A percentile compares a stretch with the other conserved stretches of the same genome.
These are phyloP conservation scores for Pseudochaenichthys georgianus DNA, from an alignment of 2,797 vertebrate genomes.

Conservation along the genomic window DNA sequence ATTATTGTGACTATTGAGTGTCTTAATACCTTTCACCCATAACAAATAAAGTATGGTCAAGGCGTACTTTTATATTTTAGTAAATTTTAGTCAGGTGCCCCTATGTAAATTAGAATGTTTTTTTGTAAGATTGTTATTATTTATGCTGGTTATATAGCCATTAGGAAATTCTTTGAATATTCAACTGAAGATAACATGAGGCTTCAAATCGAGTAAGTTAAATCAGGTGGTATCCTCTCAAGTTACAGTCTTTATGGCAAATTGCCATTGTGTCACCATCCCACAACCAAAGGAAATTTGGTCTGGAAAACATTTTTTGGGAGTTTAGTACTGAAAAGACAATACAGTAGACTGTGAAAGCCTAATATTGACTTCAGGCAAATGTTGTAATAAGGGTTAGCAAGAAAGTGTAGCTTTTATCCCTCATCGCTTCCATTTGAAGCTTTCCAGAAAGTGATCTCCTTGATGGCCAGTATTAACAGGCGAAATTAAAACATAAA, in stretches of 20 bases:
- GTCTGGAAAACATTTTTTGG: not conserved
- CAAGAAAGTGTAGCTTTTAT: not conserved
- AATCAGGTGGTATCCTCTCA: not conserved
- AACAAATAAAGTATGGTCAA: not conserved
- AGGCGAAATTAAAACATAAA: not conserved
- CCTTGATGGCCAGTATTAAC: not conserved
- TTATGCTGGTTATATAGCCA: not conserved
- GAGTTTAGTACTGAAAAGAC: too few species aligned
- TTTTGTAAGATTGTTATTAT: not conserved
- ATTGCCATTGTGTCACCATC: not conserved
- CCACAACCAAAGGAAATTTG: not conserved
- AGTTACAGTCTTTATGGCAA: constrained; percentile 1
- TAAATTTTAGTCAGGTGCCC: not conserved
- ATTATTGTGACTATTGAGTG: not conserved
- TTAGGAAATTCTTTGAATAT: not conserved
- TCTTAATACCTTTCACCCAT: not conserved
- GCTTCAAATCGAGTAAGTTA: not conserved
- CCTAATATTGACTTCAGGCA: not conserved
- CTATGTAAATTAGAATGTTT: not conserved
- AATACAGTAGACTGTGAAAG: not conserved
- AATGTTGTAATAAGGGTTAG: not conserved
- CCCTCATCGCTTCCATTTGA: too few species aligned
- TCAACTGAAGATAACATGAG: not conserved
- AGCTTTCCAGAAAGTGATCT: too few species aligned
- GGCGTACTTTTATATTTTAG: not conserved